phyloP scores from a whole-genome alignment of 2,797 vertebrate species.

The Sebastes wilsoni region DNA sequence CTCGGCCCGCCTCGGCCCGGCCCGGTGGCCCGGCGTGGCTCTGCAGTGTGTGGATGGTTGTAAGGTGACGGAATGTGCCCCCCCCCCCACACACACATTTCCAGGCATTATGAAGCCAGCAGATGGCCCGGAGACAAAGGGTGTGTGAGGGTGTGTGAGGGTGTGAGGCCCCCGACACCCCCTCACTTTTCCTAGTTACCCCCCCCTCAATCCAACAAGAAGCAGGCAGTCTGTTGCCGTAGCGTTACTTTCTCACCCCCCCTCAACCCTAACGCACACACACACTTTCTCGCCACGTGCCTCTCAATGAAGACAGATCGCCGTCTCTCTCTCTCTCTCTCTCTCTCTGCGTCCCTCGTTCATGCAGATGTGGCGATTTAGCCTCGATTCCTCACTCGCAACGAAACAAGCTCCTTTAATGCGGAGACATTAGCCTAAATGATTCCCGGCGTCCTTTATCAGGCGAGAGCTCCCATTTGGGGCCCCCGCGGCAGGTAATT shows the following conservation, averaged over 20 bases:
- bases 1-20: background rate
- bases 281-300: slow-evolving; percentile 27
- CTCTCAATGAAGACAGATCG: slow-evolving; percentile 48
- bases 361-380: slow-evolving; percentile 51
- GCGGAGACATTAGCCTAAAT: slow-evolving; percentile 60
- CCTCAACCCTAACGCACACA: background rate
- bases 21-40: background rate
- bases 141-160: slow-evolving; percentile 56
- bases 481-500: slow-evolving; percentile 58
- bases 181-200: slow-evolving; percentile 3
- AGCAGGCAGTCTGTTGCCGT: slow-evolving; percentile 26
- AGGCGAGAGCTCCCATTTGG: slow-evolving; percentile 42
- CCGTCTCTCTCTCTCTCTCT: background rate
- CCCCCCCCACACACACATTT: slow-evolving; percentile 18
- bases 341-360: background rate
- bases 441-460: slow-evolving; percentile 58
- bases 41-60: slow-evolving; percentile 21
- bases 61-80: slow-evolving; percentile 69
- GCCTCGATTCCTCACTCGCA: slow-evolving; percentile 20
- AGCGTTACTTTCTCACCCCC: background rate
- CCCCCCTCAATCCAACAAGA: slow-evolving; percentile 14
- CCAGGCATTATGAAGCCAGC: slow-evolving; percentile 63
- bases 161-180: slow-evolving; percentile 31
- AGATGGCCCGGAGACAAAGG: slow-evolving; percentile 75
- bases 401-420: slow-evolving; percentile 42